phyloP scores from a whole-genome alignment of 1,140 invertebrate species.

The Zaprionus gabonicus region DNA sequence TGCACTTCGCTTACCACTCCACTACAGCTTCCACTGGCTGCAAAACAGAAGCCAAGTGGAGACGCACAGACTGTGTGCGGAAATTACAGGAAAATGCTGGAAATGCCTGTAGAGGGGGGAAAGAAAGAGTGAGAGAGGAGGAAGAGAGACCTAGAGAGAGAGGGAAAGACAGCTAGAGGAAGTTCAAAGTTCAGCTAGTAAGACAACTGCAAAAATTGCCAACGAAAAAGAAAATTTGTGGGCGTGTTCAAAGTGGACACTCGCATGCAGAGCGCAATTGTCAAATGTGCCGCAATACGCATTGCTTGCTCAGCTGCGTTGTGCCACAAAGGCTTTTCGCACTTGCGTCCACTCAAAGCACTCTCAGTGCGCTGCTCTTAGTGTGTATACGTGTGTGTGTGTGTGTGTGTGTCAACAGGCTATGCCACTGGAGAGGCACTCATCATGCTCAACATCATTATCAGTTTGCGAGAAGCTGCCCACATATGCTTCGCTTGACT shows the following conservation, averaged over 20 bases:
- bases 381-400: neutral
- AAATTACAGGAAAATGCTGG: slow-evolving; percentile 22
- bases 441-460: slow-evolving; percentile 26
- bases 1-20: slow-evolving; percentile 31
- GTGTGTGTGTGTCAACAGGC: slow-evolving; percentile 42
- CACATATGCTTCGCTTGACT: slow-evolving; percentile 54
- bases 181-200: slow-evolving; percentile 7
- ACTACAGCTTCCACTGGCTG: slow-evolving; percentile 27
- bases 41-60: slow-evolving; percentile 64
- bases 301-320: slow-evolving; percentile 27
- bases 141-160: neutral
- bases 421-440: slow-evolving; percentile 14
- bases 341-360: slow-evolving; percentile 43
- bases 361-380: neutral
- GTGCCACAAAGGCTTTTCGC: slow-evolving; percentile 65
- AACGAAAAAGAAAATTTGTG: neutral
- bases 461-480: slow-evolving; percentile 33
- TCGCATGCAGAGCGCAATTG: slow-evolving; percentile 49
- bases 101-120: neutral
- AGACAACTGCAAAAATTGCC: neutral
- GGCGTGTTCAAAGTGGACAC: neutral
- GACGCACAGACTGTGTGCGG: neutral
- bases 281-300: slow-evolving; percentile 52
- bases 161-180: neutral
- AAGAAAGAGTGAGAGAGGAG: neutral